Base-by-base conservation (phyloP, 2,888 invertebrate genomes). In the Scelioninae gen. 2 region DNA sequence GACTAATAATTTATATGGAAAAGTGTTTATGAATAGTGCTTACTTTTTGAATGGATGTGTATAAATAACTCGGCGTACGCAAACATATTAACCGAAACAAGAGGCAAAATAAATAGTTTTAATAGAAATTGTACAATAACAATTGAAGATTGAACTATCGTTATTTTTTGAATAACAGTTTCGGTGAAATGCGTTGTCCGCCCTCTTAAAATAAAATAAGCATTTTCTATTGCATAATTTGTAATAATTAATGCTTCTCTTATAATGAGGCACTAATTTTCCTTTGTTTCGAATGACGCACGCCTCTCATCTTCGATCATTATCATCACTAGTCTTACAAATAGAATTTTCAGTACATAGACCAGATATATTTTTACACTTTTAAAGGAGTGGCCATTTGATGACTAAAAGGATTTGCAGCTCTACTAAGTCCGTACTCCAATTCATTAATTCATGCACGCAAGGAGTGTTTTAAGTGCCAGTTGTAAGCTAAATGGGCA, bases 401-500 rank as follows among this genome's bases (percentile, higher is more conserved):
- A 70, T 74, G 74, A 70, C 69, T 74, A 69, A 65, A 74, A 74
- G 68, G 74, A 69, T 74, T 74, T 74, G 74, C 74, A 74, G 46
- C 65, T 68, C 61, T 52, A 57, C 65, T 74, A 70, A 74, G 64
- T 73, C 48, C 28, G 74, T 67, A 63, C 65, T 74, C 37, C 68
- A 70, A 70, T 74, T 74, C 70, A 70, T 74, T 70, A 74, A 70
- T 74, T 65, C 74, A 61, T 65, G 64, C 74, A 74, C 74, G 74
- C 74, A 64, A 70, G 74, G 65, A 45, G 69, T 74, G 69, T 73
- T 73, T 73, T 73, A 73, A 73, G 73, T 67, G 67, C 46, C 67
- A 61, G 72, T 67, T 73, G 67, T 73, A 67, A 67, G 67, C 61
- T 55, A 67, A 73, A 67, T 73, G 61, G 67, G 53, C 43, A 67